phyloP scores from a whole-genome alignment of 2,113 vertebrate species.

The Polyodon spathula region DNA sequence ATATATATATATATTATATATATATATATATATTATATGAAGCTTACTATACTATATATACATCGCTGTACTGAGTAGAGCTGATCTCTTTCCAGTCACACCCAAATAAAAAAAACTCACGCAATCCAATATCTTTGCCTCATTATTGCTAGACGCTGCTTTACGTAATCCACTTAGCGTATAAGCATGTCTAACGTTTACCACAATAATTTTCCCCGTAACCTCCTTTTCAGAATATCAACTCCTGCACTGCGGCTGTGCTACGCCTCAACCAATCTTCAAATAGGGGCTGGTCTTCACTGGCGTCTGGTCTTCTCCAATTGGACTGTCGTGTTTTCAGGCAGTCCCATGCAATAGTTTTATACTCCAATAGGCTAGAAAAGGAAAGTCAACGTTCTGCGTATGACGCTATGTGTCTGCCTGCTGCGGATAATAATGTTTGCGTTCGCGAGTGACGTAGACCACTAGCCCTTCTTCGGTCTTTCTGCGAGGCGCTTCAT shows the following conservation, averaged over 20 bases:
- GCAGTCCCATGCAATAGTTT: background rate
- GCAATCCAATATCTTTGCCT: background rate
- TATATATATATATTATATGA: too few relatives aligned
- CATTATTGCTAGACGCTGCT: background rate
- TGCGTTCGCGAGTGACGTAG: conserved; percentile 18
- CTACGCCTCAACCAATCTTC: conserved; percentile 15
- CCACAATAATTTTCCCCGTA: conserved; percentile 1
- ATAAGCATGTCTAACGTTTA: background rate
- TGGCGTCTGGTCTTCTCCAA: background rate
- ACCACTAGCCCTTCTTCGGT: conserved; percentile 8
- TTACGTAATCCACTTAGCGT: conserved; percentile 7
- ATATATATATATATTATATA: too few relatives aligned
- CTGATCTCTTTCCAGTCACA: background rate
- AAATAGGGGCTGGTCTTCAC: background rate
- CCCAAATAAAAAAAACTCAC: conserved; percentile 2
- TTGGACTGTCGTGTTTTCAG: background rate
- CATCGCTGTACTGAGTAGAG: too few relatives aligned
- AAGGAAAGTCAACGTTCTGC: background rate
- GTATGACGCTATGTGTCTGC: background rate
- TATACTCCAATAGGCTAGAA: background rate
- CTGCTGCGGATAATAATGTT: conserved; percentile 16
- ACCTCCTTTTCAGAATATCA: background rate
- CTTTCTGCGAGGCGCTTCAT: background rate
- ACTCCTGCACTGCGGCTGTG: conserved; percentile 25
- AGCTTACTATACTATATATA: too few relatives aligned